phyloP scores from a whole-genome alignment of 2,113 vertebrate species.

The Butorides virescens region DNA sequence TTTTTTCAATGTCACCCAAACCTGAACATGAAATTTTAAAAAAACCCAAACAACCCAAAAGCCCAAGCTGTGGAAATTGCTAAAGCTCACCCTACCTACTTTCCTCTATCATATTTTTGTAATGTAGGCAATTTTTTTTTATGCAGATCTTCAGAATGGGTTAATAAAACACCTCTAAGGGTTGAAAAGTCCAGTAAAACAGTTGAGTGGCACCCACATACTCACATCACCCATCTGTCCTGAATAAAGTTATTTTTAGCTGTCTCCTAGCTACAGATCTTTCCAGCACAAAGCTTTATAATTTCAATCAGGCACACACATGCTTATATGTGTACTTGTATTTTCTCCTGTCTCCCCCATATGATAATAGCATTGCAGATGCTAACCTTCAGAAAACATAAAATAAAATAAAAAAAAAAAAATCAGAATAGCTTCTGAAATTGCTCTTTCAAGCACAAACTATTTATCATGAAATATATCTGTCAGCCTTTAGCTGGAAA shows the following conservation, averaged over 20 bases:
- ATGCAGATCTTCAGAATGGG: neutral
- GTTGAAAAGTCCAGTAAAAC: neutral
- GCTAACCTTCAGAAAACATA: neutral
- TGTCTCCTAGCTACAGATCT: neutral
- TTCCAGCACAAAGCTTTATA: neutral
- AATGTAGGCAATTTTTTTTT: neutral
- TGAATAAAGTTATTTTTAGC: neutral
- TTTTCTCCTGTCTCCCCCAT: neutral
- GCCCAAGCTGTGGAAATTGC: neutral
- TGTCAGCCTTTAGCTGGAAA: neutral
- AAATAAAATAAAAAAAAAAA: neutral
- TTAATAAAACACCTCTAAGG: neutral
- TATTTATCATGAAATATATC: neutral
- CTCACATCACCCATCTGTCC: neutral
- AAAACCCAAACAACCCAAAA: neutral
- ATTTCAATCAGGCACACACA: neutral
- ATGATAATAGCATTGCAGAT: neutral
- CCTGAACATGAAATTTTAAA: neutral
- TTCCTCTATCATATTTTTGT: neutral
- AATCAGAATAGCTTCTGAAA: neutral
- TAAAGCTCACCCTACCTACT: neutral
- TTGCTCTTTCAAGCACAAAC: neutral
- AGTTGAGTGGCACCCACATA: neutral
- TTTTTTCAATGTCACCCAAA: neutral
- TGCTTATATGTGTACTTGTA: neutral